Percentiles rank a stretch among this genome's conserved stretches.
Conservation (phyloP, 2,888 invertebrate genomes). For the Eulithis prunata region DNA sequence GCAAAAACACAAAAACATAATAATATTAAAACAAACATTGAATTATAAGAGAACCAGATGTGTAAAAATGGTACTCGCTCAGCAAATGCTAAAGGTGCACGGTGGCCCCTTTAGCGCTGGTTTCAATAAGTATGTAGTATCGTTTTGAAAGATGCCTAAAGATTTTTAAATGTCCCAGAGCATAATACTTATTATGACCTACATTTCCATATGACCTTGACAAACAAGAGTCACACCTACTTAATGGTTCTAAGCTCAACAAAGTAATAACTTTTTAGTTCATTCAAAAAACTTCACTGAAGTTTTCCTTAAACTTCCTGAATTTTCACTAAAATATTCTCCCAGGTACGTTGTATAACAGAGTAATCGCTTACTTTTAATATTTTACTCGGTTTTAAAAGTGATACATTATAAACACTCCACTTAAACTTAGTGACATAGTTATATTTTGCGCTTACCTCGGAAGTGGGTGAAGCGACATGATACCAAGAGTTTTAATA, state of each 20-base stretch:
- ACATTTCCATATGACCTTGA: too few relatives aligned
- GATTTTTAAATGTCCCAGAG: too few relatives aligned
- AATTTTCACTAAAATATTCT: conserved; percentile 3
- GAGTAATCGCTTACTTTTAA: conserved; percentile 32
- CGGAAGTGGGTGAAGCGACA: conserved; percentile 44
- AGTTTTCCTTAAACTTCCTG: conserved; percentile 1
- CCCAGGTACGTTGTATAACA: conserved; percentile 26
- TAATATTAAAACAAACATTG: too few relatives aligned
- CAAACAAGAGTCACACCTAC: neutral
- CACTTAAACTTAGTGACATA: conserved; percentile 45
- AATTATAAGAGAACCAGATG: too few relatives aligned
- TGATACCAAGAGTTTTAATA: conserved; percentile 44
- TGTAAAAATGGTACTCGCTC: too few relatives aligned
- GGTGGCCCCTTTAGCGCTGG: too few relatives aligned
- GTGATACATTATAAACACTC: conserved; percentile 44
- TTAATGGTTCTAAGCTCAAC: neutral
- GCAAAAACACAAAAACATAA: too few relatives aligned
- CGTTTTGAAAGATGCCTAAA: too few relatives aligned
- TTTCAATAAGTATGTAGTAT: too few relatives aligned
- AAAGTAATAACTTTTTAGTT: neutral
- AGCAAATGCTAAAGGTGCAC: too few relatives aligned
- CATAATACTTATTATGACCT: too few relatives aligned
- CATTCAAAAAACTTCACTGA: neutral
- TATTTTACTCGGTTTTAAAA: conserved; percentile 42
- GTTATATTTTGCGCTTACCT: conserved; percentile 41